These are phyloP conservation scores for Paradisaea rubra DNA, from an alignment of 2,113 vertebrate genomes.

Conservation along the genomic window DNA sequence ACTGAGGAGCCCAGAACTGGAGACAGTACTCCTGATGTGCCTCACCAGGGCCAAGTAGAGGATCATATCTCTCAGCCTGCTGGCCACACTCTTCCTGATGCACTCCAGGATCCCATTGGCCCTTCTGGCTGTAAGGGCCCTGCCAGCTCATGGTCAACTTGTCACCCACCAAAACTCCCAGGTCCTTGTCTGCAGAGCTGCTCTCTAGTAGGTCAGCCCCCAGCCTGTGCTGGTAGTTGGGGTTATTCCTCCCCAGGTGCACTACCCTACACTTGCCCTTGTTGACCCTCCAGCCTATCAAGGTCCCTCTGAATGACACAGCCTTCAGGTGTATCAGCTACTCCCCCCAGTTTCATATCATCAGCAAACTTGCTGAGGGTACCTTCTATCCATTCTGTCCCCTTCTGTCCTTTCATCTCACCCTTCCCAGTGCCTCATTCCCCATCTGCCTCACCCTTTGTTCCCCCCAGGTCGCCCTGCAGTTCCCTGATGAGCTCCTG, in stretches of 20 bases:
- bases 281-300: neutral
- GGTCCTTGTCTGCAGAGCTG: neutral
- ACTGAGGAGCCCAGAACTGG: neutral
- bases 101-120: neutral
- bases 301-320: neutral
- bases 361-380: neutral
- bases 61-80: neutral
- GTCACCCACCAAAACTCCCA: neutral
- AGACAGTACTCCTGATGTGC: neutral
- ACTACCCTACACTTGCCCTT: neutral
- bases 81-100: neutral
- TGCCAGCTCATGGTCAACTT: neutral
- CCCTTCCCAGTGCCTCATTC: neutral
- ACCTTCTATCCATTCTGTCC: neutral
- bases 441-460: neutral
- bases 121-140: neutral
- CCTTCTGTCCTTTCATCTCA: neutral
- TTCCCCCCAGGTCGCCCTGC: constrained; percentile 82
- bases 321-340: neutral
- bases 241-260: neutral
- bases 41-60: neutral
- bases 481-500: constrained; percentile 90
- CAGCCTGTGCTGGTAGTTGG: neutral
- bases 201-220: neutral
- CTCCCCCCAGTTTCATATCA: neutral